Evolutionary conservation across 2,113 vertebrate genomes (phyloP).

Genomic region (Mastomys coucha): DNA sequence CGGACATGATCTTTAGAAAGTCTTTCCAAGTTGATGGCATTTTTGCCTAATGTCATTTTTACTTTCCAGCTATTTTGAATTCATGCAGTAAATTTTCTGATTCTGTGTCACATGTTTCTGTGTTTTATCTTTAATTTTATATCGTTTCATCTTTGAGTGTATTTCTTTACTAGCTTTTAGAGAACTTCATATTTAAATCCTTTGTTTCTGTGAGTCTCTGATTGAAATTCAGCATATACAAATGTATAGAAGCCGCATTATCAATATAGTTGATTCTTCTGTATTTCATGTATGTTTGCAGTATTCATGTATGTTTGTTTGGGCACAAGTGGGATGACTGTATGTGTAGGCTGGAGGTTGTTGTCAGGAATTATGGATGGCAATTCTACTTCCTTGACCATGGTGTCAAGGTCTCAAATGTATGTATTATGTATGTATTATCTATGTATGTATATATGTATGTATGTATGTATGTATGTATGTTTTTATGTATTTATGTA

Average conservation of each 20-base stretch:
- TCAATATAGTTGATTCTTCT: not conserved
- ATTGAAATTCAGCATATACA: not conserved
- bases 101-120: not conserved
- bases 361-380: not conserved
- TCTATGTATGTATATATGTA: no score
- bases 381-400: not conserved
- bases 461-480: no score
- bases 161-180: not conserved
- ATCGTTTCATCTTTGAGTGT: not conserved
- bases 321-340: not conserved
- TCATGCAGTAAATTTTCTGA: not conserved
- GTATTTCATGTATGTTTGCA: not conserved
- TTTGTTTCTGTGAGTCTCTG: not conserved
- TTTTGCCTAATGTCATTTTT: not conserved
- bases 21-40: not conserved
- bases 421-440: no score
- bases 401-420: not conserved
- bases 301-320: not conserved
- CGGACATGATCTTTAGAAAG: not conserved
- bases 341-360: not conserved
- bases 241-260: not conserved
- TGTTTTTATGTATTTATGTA: no score
- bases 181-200: not conserved
- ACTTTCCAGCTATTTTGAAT: not conserved
- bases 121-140: not conserved